Evolutionary conservation across 1,140 invertebrate species (phyloP).

Genomic region (Trachymyrmex cornetzi): DNA sequence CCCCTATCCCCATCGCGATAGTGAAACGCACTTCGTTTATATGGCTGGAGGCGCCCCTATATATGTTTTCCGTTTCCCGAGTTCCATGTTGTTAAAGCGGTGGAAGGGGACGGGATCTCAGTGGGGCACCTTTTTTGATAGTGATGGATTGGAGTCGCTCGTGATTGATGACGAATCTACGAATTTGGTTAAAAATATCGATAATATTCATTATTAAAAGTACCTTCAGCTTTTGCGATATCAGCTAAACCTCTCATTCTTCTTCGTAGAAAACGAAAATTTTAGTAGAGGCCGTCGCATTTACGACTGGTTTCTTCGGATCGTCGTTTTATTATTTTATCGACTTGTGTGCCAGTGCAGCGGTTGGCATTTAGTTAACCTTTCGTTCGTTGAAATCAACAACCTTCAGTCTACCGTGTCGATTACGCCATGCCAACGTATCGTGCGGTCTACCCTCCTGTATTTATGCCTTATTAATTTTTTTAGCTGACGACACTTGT

Average conservation of each 20-base stretch:
- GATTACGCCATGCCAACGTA: background rate
- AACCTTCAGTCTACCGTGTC: constrained; percentile 28
- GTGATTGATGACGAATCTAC: background rate
- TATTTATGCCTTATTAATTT: constrained; percentile 52
- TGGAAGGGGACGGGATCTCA: constrained; percentile 54
- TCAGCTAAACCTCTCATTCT: background rate
- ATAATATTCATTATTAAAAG: background rate
- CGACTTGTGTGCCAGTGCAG: background rate
- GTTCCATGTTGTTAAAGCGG: constrained; percentile 54
- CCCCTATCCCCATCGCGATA: constrained; percentile 69
- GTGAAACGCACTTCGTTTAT: constrained; percentile 72
- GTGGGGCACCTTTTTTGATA: constrained; percentile 58
- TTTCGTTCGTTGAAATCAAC: constrained; percentile 50
- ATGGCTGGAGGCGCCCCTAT: constrained; percentile 77
- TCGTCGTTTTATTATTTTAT: constrained; percentile 28
- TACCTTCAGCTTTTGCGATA: background rate
- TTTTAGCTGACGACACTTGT: constrained; percentile 33
- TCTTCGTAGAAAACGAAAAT: background rate
- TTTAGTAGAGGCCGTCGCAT: background rate
- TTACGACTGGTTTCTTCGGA: background rate
- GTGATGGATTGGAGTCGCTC: constrained; percentile 59
- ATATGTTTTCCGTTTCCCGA: constrained; percentile 75
- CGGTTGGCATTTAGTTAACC: constrained; percentile 54
- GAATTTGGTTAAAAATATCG: background rate
- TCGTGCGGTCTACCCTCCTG: background rate